Evolutionary conservation across 1,140 invertebrate species (phyloP).

Genomic region (Drosophila nigromelanica): DNA sequence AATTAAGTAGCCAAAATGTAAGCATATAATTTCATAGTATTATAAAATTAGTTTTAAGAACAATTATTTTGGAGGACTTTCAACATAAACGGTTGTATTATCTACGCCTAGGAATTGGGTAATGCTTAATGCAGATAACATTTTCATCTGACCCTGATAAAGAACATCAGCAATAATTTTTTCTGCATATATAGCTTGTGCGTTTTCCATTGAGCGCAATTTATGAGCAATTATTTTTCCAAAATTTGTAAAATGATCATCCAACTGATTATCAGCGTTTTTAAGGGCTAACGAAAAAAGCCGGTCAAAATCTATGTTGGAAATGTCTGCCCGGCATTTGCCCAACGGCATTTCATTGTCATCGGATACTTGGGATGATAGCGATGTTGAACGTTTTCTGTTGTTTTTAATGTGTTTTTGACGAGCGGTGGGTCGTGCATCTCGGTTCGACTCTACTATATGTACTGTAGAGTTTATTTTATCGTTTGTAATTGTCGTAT

Average conservation of each 20-base stretch:
- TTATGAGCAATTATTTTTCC: constrained; percentile 84
- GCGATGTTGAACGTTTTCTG: constrained; percentile 70
- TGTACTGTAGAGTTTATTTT: constrained; percentile 40
- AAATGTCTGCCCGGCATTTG: constrained; percentile 68
- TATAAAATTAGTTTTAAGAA: constrained; percentile 44
- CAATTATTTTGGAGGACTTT: constrained; percentile 72
- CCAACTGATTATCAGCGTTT: constrained; percentile 63
- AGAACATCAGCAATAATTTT: constrained; percentile 84
- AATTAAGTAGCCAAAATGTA: constrained; percentile 24
- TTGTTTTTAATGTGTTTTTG: constrained; percentile 36
- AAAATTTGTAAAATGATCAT: constrained; percentile 83
- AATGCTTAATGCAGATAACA: constrained; percentile 73
- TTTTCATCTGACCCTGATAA: constrained; percentile 84
- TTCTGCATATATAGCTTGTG: constrained; percentile 83
- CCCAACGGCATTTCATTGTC: constrained; percentile 55
- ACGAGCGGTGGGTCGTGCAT: constrained; percentile 34
- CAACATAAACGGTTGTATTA: constrained; percentile 70
- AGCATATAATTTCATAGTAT: constrained; percentile 64
- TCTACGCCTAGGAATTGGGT: constrained; percentile 72
- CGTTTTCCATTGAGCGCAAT: constrained; percentile 80
- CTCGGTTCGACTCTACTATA: constrained; percentile 27
- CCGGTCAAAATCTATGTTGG: constrained; percentile 72
- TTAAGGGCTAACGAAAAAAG: constrained; percentile 70
- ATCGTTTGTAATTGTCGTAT: constrained; percentile 22
- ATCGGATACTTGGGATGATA: constrained; percentile 70